Evolutionary conservation across 1,140 invertebrate genomes (phyloP).

Genomic region (Lordiphosa collinella): DNA sequence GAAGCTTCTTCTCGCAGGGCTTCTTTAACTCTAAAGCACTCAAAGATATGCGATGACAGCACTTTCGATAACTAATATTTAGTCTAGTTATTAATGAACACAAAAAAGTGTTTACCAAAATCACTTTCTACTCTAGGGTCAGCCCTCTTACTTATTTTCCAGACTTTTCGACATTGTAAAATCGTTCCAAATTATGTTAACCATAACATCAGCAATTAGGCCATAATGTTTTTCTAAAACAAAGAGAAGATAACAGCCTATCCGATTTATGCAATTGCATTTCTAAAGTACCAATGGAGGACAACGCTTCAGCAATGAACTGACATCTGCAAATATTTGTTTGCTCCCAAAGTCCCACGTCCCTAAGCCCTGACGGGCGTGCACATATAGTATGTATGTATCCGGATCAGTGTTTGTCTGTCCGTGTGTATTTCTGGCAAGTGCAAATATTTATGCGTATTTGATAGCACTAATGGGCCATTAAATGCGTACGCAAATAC

Average conservation of each 20-base stretch:
- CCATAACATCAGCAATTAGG: not conserved
- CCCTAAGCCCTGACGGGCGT: constrained; percentile 4
- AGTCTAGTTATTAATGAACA: no score
- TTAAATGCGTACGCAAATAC: constrained; percentile 76
- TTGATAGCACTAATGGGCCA: constrained; percentile 77
- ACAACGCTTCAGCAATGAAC: constrained; percentile 32
- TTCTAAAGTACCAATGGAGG: constrained; percentile 26
- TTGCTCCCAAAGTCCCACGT: not conserved
- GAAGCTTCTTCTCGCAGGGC: no score
- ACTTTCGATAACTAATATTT: no score
- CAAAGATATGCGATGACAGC: no score
- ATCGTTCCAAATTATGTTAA: no score
- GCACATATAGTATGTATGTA: constrained; percentile 18
- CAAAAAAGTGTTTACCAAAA: no score
- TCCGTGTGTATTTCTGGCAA: constrained; percentile 47
- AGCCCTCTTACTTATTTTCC: no score
- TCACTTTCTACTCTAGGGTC: no score
- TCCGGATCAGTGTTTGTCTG: constrained; percentile 8
- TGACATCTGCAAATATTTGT: constrained; percentile 53
- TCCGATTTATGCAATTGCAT: constrained; percentile 41
- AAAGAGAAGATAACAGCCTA: not conserved
- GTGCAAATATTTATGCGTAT: constrained; percentile 77
- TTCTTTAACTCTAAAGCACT: no score
- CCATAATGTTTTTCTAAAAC: constrained; percentile 2
- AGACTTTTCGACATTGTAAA: no score